Conservation (phyloP, 2,888 invertebrate species). For the Volucella inanis region DNA sequence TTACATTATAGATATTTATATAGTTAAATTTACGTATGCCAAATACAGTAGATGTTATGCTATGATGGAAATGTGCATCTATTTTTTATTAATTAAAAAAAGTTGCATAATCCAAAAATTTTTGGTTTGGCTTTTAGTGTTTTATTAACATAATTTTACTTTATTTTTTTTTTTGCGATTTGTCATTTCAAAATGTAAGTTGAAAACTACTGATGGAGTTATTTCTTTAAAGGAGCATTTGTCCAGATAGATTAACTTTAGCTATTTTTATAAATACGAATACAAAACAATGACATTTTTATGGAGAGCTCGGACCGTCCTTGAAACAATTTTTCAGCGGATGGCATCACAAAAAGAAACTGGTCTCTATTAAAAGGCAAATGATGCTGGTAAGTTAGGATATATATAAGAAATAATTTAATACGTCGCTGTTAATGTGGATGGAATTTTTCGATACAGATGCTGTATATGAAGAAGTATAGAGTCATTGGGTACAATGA, state of each 20-base stretch:
- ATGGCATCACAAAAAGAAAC: no score
- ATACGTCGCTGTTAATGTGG: no score
- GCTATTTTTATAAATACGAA: background rate
- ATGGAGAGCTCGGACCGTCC: background rate
- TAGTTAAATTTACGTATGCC: no score
- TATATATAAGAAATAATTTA: no score
- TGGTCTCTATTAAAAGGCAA: no score
- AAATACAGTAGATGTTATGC: no score
- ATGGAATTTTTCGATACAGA: no score
- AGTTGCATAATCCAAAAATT: constrained; percentile 3
- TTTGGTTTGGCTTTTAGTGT: background rate
- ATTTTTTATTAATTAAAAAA: background rate
- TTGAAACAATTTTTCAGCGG: background rate
- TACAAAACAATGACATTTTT: background rate
- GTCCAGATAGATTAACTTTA: constrained; percentile 1
- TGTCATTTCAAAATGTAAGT: constrained; percentile 5
- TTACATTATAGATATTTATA: no score
- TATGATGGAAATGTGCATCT: background rate
- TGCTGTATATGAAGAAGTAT: no score
- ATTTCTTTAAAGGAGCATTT: background rate
- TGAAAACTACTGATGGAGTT: background rate
- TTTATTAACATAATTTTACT: background rate
- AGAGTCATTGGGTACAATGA: no score
- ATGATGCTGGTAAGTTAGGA: no score
- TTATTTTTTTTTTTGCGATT: background rate